A percentile compares a stretch with the other conserved stretches of the same genome.
Conservation (phyloP, 2,113 vertebrate genomes). For the Pristiophorus japonicus region DNA sequence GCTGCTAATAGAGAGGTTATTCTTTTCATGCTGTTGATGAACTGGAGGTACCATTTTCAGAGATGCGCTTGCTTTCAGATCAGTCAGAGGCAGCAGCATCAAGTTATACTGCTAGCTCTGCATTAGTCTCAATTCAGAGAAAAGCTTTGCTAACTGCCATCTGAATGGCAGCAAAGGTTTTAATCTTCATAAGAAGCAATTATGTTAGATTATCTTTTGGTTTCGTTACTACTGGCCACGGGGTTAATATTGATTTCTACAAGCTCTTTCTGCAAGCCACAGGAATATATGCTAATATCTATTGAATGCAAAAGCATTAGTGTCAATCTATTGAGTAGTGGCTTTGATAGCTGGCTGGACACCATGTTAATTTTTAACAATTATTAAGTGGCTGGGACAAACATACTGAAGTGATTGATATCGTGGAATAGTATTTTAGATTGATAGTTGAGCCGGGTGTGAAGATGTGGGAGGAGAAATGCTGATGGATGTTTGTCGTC, state of each 20-base stretch:
- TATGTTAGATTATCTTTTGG: background rate
- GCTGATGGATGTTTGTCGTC: too few species aligned
- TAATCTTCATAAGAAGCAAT: background rate
- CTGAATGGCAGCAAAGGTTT: background rate
- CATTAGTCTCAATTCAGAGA: background rate
- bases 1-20: background rate
- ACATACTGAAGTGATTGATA: background rate
- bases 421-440: background rate
- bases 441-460: background rate
- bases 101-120: too few species aligned
- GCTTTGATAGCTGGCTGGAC: too few species aligned
- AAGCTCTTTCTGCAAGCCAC: background rate
- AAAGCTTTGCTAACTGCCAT: background rate
- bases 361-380: too few species aligned
- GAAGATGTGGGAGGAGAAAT: background rate
- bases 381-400: background rate
- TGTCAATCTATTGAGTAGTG: background rate
- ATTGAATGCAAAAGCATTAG: too few species aligned
- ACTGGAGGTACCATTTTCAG: background rate
- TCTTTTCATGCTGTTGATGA: background rate
- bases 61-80: background rate
- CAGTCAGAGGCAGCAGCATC: background rate
- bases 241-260: background rate
- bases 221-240: background rate
- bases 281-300: background rate